Evolutionary conservation across 1,140 invertebrate species (phyloP).

Genomic region (Rhagoletis zephyria): DNA sequence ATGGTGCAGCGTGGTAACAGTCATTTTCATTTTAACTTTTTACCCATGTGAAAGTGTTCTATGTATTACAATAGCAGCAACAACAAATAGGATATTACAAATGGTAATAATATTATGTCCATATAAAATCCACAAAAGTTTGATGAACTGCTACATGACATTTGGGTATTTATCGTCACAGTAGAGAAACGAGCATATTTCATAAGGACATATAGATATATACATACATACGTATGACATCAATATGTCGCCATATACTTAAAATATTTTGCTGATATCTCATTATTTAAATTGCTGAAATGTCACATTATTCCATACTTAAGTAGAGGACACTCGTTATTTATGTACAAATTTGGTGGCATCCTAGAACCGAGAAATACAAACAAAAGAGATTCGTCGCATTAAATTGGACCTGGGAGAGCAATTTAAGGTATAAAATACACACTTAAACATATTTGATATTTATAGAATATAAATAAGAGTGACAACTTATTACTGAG

Average conservation of each 20-base stretch:
- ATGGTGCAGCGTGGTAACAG: background rate
- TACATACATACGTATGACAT: background rate
- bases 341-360: no score
- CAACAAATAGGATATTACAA: background rate
- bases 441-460: no score
- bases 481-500: no score
- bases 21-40: background rate
- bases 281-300: background rate
- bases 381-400: background rate
- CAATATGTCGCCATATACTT: background rate
- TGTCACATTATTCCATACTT: conserved; percentile 25
- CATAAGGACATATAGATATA: no score
- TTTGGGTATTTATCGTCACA: background rate
- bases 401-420: background rate
- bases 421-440: background rate
- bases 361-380: no score
- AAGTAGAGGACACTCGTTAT: background rate
- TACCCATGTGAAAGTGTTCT: background rate
- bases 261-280: background rate
- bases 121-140: background rate
- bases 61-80: background rate
- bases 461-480: no score
- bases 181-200: no score
- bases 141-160: background rate
- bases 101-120: background rate